Base-by-base conservation (phyloP, 2,888 invertebrate species). In the Caenorhabditis sp. region DNA sequence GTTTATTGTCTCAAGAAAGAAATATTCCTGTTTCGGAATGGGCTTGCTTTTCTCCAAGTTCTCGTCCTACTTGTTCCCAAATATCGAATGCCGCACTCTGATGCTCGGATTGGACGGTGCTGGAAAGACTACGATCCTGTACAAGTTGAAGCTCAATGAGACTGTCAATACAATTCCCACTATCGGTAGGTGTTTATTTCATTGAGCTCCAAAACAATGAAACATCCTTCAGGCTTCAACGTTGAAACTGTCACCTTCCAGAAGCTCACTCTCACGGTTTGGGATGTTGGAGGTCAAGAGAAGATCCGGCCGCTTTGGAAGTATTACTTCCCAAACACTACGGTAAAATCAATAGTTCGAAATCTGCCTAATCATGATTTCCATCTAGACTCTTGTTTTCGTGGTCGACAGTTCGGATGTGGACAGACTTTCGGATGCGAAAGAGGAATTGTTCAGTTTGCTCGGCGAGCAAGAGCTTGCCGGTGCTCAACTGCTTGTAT, bases 161-260 rank as follows among this genome's bases (percentile, higher is more conserved):
- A 73, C 79, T 10, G 77, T 85, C 24, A 72, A 64, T 35, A 85
- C 85, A 12, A 83, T 85, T 80, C 85, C 85, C 4, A 85, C 85
- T 0, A 83, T 85, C 58, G 85, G 85, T 85, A 41, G 44, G 64
- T 38, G n/a, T 19, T 47, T 19, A 4, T 7, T 47, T 54, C 14
- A 8, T 47, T 5, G 5, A 44, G n/a, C 5, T 44, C n/a, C 6
- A 1, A 19, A 5, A 6, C n/a, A n/a, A n/a, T 7, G 10, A 5
- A 19, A 5, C 47, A 19, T 19, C 19, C 5, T n/a, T n/a, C 7
- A 94, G 98, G 98, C 8, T 98, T 98, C 93, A 98, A 98, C 93
- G 98, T 98, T 35, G 98, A 98, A 93, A 98, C 98, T 2, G 98
- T 98, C 7, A 98, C 98, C 93, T 98, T 98, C 94, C 98, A 97